Evolutionary conservation across 2,113 vertebrate species (phyloP).

Genomic region (Noturus placidus): DNA sequence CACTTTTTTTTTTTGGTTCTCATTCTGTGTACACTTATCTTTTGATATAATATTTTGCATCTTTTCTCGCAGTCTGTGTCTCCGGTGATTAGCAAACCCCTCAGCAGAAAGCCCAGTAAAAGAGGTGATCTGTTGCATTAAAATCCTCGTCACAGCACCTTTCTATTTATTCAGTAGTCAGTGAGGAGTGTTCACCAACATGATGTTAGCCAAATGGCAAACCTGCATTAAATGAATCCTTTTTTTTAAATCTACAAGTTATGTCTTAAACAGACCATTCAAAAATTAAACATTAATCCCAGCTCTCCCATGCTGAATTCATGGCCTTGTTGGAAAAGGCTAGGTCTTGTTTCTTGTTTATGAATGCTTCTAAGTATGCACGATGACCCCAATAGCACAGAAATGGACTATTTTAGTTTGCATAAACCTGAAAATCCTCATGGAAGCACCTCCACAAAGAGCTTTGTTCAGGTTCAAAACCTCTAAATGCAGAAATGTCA

Average conservation of each 20-base stretch:
- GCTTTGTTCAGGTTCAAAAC: neutral
- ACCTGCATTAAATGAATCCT: neutral
- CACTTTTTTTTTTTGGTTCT: neutral
- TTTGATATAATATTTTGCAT: neutral
- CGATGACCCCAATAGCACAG: no score
- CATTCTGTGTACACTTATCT: neutral
- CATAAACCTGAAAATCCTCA: neutral
- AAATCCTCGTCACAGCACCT: neutral
- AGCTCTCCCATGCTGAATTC: neutral
- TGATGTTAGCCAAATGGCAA: no score
- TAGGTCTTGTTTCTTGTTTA: neutral
- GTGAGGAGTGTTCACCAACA: no score
- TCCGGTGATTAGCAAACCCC: constrained; percentile 57
- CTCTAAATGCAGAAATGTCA: neutral
- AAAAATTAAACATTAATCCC: neutral
- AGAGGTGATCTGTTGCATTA: constrained; percentile 52
- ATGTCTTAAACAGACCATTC: no score
- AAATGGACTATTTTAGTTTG: neutral
- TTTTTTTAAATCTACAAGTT: no score
- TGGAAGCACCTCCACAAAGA: neutral
- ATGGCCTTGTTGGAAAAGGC: neutral
- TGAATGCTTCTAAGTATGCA: neutral
- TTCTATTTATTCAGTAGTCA: no score
- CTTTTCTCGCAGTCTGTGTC: constrained; percentile 34
- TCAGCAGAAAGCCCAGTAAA: constrained; percentile 58